Base-by-base conservation (phyloP, 2,888 invertebrate genomes). In the Cerceris rybyensis region DNA sequence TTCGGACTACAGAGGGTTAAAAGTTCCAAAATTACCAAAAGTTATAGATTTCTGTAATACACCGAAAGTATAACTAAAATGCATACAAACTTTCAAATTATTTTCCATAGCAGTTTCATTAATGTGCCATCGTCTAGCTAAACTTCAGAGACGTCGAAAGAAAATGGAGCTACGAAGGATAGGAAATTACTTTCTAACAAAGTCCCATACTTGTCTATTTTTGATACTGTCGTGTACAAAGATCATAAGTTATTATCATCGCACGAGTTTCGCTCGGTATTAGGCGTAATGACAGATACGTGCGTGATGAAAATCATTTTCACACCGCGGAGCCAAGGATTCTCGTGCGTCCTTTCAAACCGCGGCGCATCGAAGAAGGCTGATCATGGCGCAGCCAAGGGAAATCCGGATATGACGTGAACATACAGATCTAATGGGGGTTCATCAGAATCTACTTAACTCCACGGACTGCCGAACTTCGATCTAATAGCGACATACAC, bases 401-500 rank as follows among this genome's bases (percentile, higher is more conserved):
- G 66, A 78, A 86, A 85, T 74, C 82, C 72, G 70, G 68, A 61
- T 67, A 68, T 61, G 75, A 78, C 73, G 72, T 71, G 73, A 74
- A 70, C 78, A 73, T 80, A 75, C 75, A 67, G 28, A 79, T 46
- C 43, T 75, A 54, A 60, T 16, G 57, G 70, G 65, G 80, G 67
- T 86, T 86, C 84, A 82, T 87, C 82, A 84, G 78, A 88, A 89
- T 86, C 88, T 86, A 87, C 88, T 90, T 90, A 90, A 87, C 88
- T 87, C 75, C 81, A 52, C 50, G 79, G 79, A 58, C 81, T 80
- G 86, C 86, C 87, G 83, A 90, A 91, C 86, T 91, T 89, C 87
- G 88, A 89, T 89, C 88, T 89, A 90, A 90, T 89, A 90, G 90
- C 88, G 78, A 85, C 75, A 72, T 74, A 84, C 90, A 91, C 90